A percentile compares a stretch with the other conserved stretches of the same genome.
phyloP scores from a whole-genome alignment of 2,888 invertebrate species.

The Carpatolechia fugitivella region DNA sequence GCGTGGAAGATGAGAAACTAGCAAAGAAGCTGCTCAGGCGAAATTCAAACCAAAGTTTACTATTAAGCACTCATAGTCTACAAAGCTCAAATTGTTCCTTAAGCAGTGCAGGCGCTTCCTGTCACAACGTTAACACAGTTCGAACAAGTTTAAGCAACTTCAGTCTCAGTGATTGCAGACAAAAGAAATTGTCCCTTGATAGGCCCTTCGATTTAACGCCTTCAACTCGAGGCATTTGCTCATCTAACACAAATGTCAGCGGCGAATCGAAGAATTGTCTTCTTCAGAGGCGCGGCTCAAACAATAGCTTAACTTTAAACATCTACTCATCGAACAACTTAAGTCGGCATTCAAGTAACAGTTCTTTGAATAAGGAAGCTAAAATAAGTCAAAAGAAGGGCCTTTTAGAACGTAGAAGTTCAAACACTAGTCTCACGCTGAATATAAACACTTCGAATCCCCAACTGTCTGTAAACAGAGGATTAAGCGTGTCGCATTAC shows the following conservation, averaged over 20 bases:
- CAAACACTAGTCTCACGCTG: slow-evolving; percentile 93
- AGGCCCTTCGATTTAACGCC: slow-evolving; percentile 78
- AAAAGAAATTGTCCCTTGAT: slow-evolving; percentile 85
- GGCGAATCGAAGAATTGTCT: slow-evolving; percentile 81
- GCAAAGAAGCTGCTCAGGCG: slow-evolving; percentile 76
- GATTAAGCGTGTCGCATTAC: slow-evolving; percentile 73
- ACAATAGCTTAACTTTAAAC: slow-evolving; percentile 91
- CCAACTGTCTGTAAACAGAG: slow-evolving; percentile 67
- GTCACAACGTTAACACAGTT: slow-evolving; percentile 64
- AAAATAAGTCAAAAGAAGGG: slow-evolving; percentile 80
- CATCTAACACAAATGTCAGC: slow-evolving; percentile 67
- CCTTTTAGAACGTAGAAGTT: slow-evolving; percentile 90
- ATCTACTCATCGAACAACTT: slow-evolving; percentile 75
- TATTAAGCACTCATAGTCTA: slow-evolving; percentile 75
- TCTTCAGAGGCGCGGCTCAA: slow-evolving; percentile 89
- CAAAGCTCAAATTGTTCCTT: slow-evolving; percentile 78
- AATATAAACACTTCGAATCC: slow-evolving; percentile 78
- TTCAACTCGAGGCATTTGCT: slow-evolving; percentile 66
- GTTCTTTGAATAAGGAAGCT: slow-evolving; percentile 71
- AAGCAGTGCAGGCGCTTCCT: slow-evolving; percentile 65
- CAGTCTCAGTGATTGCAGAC: slow-evolving; percentile 61
- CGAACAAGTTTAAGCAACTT: slow-evolving; percentile 71
- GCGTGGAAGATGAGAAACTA: slow-evolving; percentile 63
- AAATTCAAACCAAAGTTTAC: slow-evolving; percentile 81
- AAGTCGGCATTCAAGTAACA: slow-evolving; percentile 79